Evolutionary conservation across 2,888 invertebrate species (phyloP), one percentile per base, ranked within the genome.

Genomic region (Cataglyphis altisquamis): DNA sequence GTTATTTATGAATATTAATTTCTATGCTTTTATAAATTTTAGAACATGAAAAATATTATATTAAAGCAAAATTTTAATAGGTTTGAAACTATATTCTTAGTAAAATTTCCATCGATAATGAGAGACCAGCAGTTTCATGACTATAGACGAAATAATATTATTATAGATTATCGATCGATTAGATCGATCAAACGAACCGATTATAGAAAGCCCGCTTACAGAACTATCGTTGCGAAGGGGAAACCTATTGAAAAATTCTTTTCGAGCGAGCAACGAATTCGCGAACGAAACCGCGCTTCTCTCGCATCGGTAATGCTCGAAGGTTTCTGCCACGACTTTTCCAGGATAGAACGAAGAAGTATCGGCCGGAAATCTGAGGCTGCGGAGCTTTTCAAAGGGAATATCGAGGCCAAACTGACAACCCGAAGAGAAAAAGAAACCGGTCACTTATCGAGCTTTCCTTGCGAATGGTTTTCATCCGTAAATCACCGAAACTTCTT

Each of bases 361-460:
- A 81, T 60, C 66, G 82, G 60, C 32, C 66, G 75, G 45, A 77
- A 75, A 80, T 72, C 78, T 60, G 66, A 68, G 73, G 39, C 60
- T 70, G 75, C n/a, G 39, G 63, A 55, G 39, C 39, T 39, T 81
- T 63, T 52, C 52, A 52, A 81, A 36, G 75, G 36, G 67, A 78
- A 60, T 48, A 81, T 66, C 75, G 68, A 36, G 78, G 36, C 60
- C 73, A 45, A 78, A 72, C 39, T 57, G 77, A 72, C 32, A 60
- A 72, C 15, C 45, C 45, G 78, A 74, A 83, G 87, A 86, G 87
- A 86, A 84, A 84, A 80, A 82, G 73, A 86, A 80, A 73, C 60
- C 60, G 84, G 75, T 77, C 84, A 81, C 78, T 87, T 89, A 87
- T 89, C 89, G 83, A 85, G 45, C 80, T 75, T 90, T 90, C 82